Evolutionary conservation across 2,113 vertebrate species (phyloP).

Genomic region (Misgurnus mizolepis): DNA sequence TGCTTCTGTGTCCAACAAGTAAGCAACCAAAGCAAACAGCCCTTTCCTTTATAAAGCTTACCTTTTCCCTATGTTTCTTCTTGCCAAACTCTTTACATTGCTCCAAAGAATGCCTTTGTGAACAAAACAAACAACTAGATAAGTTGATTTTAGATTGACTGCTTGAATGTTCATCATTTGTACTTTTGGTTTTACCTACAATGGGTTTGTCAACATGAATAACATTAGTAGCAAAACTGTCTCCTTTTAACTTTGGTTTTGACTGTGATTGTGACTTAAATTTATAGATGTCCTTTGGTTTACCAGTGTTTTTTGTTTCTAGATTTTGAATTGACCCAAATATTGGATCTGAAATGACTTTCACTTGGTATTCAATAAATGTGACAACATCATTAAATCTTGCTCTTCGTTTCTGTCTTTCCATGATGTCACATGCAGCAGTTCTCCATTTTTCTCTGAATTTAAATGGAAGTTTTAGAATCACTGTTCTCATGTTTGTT

Average conservation of each 20-base stretch:
- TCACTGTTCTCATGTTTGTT: slow-evolving; percentile 18
- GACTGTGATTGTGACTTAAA: background rate
- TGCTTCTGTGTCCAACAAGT: background rate
- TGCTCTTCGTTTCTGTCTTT: slow-evolving; percentile 5
- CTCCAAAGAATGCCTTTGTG: background rate
- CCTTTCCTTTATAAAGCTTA: slow-evolving; percentile 19
- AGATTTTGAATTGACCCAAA: background rate
- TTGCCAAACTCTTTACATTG: slow-evolving; percentile 7
- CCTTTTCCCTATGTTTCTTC: slow-evolving; percentile 11
- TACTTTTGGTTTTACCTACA: background rate
- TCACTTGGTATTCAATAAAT: slow-evolving; percentile 42
- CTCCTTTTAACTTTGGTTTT: slow-evolving; percentile 3
- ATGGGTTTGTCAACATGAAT: background rate
- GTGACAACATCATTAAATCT: slow-evolving; percentile 21
- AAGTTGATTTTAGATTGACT: background rate
- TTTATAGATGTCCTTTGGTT: background rate
- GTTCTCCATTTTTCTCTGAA: slow-evolving; percentile 32
- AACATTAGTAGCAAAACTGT: slow-evolving; percentile 5
- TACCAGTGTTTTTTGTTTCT: slow-evolving; percentile 1
- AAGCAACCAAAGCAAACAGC: slow-evolving; percentile 38
- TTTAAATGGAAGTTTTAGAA: slow-evolving; percentile 43
- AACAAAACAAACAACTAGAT: slow-evolving; percentile 8
- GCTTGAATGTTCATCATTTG: background rate
- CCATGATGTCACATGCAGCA: slow-evolving; percentile 23
- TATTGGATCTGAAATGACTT: slow-evolving; percentile 19